Evolutionary conservation across 2,888 invertebrate species (phyloP).

Genomic region (Drosophila monieri): DNA sequence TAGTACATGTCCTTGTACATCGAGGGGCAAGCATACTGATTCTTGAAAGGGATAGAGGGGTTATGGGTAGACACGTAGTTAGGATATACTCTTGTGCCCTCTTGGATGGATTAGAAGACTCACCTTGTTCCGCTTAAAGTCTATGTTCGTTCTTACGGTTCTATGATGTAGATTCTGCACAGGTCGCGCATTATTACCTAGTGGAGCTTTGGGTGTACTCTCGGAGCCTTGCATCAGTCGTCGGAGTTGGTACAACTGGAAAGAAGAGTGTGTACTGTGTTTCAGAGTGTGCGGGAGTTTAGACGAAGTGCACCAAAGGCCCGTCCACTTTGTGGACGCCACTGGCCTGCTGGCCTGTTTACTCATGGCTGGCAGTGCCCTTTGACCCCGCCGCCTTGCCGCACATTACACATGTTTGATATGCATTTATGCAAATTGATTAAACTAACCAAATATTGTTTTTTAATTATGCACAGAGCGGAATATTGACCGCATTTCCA

Average conservation of each 20-base stretch:
- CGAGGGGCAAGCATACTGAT: conserved; percentile 90
- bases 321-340: too few relatives aligned
- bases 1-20: conserved; percentile 96
- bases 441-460: conserved; percentile 78
- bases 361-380: conserved; percentile 18
- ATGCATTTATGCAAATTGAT: conserved; percentile 70
- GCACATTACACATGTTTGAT: conserved; percentile 32
- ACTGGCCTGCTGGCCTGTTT: too few relatives aligned
- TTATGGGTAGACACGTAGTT: too few relatives aligned
- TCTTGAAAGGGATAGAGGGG: conserved; percentile 35
- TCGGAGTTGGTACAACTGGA: conserved; percentile 92
- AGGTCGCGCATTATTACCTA: conserved; percentile 98
- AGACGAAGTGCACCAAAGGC: too few relatives aligned
- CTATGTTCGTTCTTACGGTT: conserved; percentile 98
- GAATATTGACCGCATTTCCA: conserved; percentile 57
- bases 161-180: conserved; percentile 95
- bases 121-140: conserved; percentile 90
- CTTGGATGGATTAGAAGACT: conserved; percentile 30
- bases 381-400: conserved; percentile 14
- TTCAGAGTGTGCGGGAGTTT: conserved; percentile 8
- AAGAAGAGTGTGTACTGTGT: too few relatives aligned
- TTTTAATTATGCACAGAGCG: conserved; percentile 72
- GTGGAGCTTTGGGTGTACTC: conserved; percentile 93
- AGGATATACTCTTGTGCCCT: too few relatives aligned
- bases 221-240: conserved; percentile 95